Conservation (phyloP, 2,888 invertebrate genomes). For the Nomada fucata region DNA sequence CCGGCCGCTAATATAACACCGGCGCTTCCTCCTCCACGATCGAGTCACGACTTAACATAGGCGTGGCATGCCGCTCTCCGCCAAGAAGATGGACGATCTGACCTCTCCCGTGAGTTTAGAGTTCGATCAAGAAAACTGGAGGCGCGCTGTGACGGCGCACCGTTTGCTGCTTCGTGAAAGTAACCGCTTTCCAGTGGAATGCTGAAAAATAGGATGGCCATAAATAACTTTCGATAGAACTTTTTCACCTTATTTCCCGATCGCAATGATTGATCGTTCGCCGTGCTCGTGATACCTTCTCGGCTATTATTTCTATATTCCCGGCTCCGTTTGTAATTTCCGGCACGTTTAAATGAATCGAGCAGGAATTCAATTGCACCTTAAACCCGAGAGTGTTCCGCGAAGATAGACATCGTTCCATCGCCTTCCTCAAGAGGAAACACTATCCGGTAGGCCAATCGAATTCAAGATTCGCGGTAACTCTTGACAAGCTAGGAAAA, state of each 20-base stretch:
- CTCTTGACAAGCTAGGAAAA: neutral
- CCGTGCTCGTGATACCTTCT: neutral
- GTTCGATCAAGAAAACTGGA: constrained; percentile 50
- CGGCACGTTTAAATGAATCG: neutral
- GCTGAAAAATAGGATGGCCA: too few relatives aligned
- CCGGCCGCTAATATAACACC: constrained; percentile 64
- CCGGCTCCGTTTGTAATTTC: too few relatives aligned
- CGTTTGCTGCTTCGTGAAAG: constrained; percentile 14
- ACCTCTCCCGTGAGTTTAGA: constrained; percentile 70
- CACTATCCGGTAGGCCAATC: neutral
- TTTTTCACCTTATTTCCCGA: neutral
- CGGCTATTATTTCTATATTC: neutral
- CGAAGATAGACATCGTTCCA: neutral
- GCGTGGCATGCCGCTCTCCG: constrained; percentile 75
- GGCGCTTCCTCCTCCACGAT: constrained; percentile 71
- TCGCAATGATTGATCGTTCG: neutral
- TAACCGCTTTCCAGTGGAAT: neutral
- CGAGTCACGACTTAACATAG: constrained; percentile 79
- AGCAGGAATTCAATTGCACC: neutral
- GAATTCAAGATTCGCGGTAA: constrained; percentile 19
- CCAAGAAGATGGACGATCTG: constrained; percentile 77
- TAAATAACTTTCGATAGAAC: neutral
- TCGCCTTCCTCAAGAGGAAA: neutral
- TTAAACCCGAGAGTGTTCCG: neutral
- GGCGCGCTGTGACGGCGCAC: constrained; percentile 8